phyloP scores from a whole-genome alignment of 64 coral and sea anemone genomes.

The Astreopora myriophthalma region DNA sequence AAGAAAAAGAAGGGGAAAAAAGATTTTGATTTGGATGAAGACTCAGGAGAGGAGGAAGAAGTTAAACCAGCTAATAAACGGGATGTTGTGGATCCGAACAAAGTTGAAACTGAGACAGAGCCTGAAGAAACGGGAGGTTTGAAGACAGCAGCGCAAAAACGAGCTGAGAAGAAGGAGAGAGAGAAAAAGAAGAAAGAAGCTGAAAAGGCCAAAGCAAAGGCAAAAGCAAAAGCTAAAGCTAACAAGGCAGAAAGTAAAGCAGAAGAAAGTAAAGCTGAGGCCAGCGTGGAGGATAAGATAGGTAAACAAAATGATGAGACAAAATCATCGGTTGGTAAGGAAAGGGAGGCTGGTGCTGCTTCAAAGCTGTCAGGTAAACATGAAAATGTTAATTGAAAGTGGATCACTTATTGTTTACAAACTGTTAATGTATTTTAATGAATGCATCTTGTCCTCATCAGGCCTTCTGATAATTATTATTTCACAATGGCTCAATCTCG shows the following conservation, averaged over 20 bases:
- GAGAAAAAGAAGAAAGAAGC: conserved; percentile 95
- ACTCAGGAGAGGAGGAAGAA: conserved; percentile 45
- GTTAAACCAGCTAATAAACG: conserved; percentile 20
- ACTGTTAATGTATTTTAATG: too few species aligned
- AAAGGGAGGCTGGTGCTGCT: neutral
- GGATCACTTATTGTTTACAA: too few species aligned
- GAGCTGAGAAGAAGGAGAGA: conserved; percentile 98
- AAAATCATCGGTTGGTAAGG: neutral
- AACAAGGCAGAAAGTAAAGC: conserved; percentile 62
- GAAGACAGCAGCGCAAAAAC: conserved; percentile 97
- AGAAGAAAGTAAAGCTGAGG: neutral
- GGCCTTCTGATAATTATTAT: too few species aligned
- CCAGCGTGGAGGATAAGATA: neutral
- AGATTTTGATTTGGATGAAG: conserved; percentile 85
- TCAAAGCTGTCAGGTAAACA: neutral
- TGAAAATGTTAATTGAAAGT: too few species aligned
- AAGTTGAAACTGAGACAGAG: neutral
- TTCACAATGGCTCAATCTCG: too few species aligned
- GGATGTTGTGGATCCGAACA: conserved; percentile 25
- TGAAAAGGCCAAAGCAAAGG: conserved; percentile 89
- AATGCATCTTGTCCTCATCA: too few species aligned
- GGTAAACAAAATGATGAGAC: neutral
- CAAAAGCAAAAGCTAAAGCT: conserved; percentile 20
- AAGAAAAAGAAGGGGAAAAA: conserved; percentile 88
- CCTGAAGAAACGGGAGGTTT: conserved; percentile 45